phyloP scores from a whole-genome alignment of 2,888 invertebrate species.

The Xestia ashworthii region DNA sequence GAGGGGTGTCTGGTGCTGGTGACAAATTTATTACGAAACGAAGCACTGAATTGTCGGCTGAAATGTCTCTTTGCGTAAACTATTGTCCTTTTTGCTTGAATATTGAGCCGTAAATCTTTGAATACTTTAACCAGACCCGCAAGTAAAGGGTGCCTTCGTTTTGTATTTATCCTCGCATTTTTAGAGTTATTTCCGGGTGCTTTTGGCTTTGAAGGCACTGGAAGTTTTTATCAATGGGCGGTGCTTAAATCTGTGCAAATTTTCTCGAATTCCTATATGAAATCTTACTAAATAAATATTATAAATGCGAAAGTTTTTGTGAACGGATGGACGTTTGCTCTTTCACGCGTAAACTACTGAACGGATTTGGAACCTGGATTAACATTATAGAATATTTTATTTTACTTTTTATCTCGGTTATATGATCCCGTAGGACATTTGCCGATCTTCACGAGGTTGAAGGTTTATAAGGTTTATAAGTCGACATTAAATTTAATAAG shows the following conservation, averaged over 20 bases:
- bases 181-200: background rate
- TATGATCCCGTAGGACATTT: too few species aligned
- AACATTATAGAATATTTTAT: too few species aligned
- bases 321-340: too few species aligned
- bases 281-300: too few species aligned
- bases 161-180: slow-evolving; percentile 6
- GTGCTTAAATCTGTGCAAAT: background rate
- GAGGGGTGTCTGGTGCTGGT: slow-evolving; percentile 60
- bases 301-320: too few species aligned
- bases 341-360: too few species aligned
- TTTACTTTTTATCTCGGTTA: too few species aligned
- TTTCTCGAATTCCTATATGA: background rate
- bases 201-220: background rate
- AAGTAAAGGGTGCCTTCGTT: slow-evolving; percentile 7
- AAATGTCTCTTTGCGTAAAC: slow-evolving; percentile 55
- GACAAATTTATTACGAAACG: slow-evolving; percentile 68
- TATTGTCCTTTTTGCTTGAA: slow-evolving; percentile 49
- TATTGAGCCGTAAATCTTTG: slow-evolving; percentile 50
- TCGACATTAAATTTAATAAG: background rate
- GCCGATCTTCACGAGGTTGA: too few species aligned
- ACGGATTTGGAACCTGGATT: too few species aligned
- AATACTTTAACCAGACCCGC: slow-evolving; percentile 20
- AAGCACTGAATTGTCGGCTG: slow-evolving; percentile 52
- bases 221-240: background rate
- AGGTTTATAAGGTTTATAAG: background rate